Evolutionary conservation across 1,140 invertebrate species (phyloP), one percentile per base, ranked within the genome.

Genomic region (Diuraphis noxia): DNA sequence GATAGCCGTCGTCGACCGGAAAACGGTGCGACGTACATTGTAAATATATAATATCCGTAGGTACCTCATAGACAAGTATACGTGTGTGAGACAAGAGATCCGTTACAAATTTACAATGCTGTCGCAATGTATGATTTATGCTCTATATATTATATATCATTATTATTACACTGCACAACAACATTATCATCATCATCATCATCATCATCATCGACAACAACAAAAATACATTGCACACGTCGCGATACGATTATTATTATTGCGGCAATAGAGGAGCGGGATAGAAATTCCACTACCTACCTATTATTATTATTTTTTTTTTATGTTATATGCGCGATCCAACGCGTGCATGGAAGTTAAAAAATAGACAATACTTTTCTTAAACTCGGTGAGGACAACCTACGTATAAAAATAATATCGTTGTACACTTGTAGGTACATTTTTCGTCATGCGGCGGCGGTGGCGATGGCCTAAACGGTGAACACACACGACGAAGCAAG

Each of bases 81-180:
- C 43, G 43, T 17, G 43, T 17, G 34, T 46, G n/a, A 49, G n/a
- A 86, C 21, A 2, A 86, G 84, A 85, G 82, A 86, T 86, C 84
- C 84, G 84, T 86, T 86, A 86, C 46, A 49, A 86, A 72, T 72
- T 72, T n/a, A 72, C 30, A 72, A 72, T 72, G 56, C 30, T n/a
- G 30, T 72, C 56, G 13, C 56, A 72, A 72, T 72, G 2, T 19
- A n/a, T 72, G 56, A 72, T n/a, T 72, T 13, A 72, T 72, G n/a
- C 30, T 63, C 56, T 72, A 72, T 72, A n/a, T 49, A 43, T 43
- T 49, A 46, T 19, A n/a, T n/a, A 72, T 72, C 56, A 17, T n/a
- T 72, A 72, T 72, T 72, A n/a, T 72, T 34, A n/a, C 56, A 72
- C 56, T 49, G 46, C 21, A 49, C 46, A 49, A 49, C 56, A 9